phyloP scores from a whole-genome alignment of 2,113 vertebrate species.

The Muntiacus muntjak region DNA sequence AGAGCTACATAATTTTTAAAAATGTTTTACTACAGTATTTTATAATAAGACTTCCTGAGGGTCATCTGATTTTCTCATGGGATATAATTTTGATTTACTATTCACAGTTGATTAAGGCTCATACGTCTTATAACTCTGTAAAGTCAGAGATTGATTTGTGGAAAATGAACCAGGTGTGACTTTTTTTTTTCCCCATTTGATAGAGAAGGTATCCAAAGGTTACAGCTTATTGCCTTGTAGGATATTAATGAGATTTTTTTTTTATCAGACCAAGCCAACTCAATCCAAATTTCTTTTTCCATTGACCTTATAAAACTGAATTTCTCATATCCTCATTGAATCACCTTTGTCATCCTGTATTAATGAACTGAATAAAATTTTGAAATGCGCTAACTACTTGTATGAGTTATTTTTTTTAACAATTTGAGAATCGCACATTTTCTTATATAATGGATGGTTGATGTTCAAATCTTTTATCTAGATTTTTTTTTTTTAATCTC shows the following conservation, averaged over 20 bases:
- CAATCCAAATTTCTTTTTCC: constrained; percentile 22
- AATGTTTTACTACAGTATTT: background rate
- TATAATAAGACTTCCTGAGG: background rate
- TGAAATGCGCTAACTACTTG: background rate
- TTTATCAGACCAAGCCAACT: background rate
- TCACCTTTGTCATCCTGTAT: background rate
- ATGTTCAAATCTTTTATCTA: background rate
- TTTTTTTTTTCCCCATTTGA: background rate
- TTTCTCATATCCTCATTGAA: background rate
- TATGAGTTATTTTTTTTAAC: background rate
- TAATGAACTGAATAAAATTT: constrained; percentile 13
- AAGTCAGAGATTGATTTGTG: background rate
- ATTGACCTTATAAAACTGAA: constrained; percentile 9
- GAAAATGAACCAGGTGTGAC: background rate
- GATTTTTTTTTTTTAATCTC: background rate
- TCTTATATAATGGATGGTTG: background rate
- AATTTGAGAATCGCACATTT: background rate
- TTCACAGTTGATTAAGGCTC: background rate
- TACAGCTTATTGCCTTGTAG: background rate
- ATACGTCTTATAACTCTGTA: background rate
- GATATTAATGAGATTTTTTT: background rate
- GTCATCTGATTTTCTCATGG: background rate
- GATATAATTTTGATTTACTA: constrained; percentile 6
- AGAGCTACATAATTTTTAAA: background rate
- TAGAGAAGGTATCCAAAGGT: background rate